Base-by-base conservation (phyloP, 2,113 vertebrate genomes). In the Nipponia nippon region DNA sequence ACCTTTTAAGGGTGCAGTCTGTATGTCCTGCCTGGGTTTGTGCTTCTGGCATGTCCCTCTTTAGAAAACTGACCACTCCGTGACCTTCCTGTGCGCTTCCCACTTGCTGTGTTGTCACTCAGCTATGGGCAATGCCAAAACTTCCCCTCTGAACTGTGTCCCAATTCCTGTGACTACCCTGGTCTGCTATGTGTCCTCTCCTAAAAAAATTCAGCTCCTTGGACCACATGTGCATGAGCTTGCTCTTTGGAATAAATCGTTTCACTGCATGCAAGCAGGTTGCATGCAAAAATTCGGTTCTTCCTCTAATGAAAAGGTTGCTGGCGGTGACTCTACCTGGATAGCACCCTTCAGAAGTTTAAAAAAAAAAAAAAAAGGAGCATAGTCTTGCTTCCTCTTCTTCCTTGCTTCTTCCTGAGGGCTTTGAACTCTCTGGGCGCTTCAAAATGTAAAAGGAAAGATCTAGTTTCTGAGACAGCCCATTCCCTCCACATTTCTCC, bases 71-170 rank as follows among this genome's bases (percentile, higher is more conserved):
- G 94, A 77, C 78, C 53, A 80, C 18, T 52, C n/a, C 0, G 0
- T 94, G 91, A 97, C 93, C 94, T 96, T 89, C 69, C 46, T 53
- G 42, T 53, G 46, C 66, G 83, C 83, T 89, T 95, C 87, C 75
- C 66, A n/a, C 58, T 87, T 85, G 62, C 66, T 83, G 36, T 40
- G 50, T 34, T 84, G 49, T 96, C 89, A 85, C 32, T 94, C 61
- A 89, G 69, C 53, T 76, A 42, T 50, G 22, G 94, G 81, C 56
- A 87, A 93, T 46, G 77, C 27, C 67, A 82, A 78, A 96, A 91
- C 29, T 89, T 92, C 58, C 65, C 23, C 8, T 95, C 82, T 91
- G 78, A 92, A 88, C 75, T 86, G n/a, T 50, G 62, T 90, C 85
- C 83, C 86, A 80, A 92, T 86, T 93, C 66, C 50, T 0, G 0